Percentiles rank a stretch among this genome's conserved stretches.
Conservation (phyloP, 2,797 vertebrate genomes). For the Lateolabrax maculatus region DNA sequence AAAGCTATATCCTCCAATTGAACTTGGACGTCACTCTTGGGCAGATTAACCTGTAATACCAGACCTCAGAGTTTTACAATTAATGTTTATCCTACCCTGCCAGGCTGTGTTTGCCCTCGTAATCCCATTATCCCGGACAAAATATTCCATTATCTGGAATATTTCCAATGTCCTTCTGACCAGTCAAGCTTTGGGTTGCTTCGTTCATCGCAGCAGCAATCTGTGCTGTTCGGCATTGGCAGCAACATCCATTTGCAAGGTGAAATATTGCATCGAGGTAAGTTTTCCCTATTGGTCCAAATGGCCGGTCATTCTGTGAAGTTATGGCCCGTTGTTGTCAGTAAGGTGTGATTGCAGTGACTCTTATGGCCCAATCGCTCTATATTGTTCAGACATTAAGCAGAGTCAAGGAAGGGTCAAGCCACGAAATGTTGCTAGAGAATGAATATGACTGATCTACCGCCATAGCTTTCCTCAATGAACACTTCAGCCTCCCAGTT, state of each 20-base stretch:
- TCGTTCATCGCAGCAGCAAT: slow-evolving; percentile 36
- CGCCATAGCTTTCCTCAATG: slow-evolving; percentile 45
- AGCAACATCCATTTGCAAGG: slow-evolving; percentile 50
- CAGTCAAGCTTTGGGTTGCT: slow-evolving; percentile 51
- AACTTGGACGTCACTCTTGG: slow-evolving; percentile 51
- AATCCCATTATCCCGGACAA: slow-evolving; percentile 75
- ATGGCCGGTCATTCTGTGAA: slow-evolving; percentile 64
- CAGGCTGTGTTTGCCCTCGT: slow-evolving; percentile 60
- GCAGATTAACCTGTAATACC: slow-evolving; percentile 71
- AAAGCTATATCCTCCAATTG: slow-evolving; percentile 60
- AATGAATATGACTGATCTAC: slow-evolving; percentile 54
- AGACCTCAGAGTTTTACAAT: slow-evolving; percentile 58
- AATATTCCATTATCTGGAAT: slow-evolving; percentile 73
- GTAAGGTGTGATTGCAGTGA: slow-evolving; percentile 73
- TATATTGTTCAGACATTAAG: slow-evolving; percentile 71
- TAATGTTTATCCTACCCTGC: slow-evolving; percentile 65
- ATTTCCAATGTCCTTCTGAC: slow-evolving; percentile 49
- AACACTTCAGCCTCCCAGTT: slow-evolving; percentile 43
- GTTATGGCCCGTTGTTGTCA: slow-evolving; percentile 77
- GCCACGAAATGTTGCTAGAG: slow-evolving; percentile 35
- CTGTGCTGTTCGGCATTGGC: slow-evolving; percentile 29
- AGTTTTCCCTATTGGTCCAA: slow-evolving; percentile 61
- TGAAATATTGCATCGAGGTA: slow-evolving; percentile 51
- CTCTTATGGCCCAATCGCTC: slow-evolving; percentile 75
- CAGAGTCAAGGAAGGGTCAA: slow-evolving; percentile 80